Evolutionary conservation across 2,888 invertebrate genomes (phyloP).

Genomic region (Erannis defoliaria): DNA sequence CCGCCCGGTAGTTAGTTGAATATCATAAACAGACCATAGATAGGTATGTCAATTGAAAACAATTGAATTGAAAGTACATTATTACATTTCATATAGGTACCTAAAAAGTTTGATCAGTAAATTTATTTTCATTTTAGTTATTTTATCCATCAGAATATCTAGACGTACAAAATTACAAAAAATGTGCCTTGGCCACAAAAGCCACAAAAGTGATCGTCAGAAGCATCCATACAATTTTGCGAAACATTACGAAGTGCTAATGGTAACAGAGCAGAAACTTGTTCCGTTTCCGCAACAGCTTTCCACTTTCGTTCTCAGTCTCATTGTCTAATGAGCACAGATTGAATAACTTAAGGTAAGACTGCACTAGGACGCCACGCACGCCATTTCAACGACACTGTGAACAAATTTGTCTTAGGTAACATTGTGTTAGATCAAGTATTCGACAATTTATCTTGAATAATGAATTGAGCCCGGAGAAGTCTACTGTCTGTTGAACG

Average conservation of each 20-base stretch:
- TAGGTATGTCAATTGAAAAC: background rate
- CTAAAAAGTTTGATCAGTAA: background rate
- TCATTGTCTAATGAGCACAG: constrained; percentile 79
- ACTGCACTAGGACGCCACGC: constrained; percentile 1
- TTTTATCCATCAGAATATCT: background rate
- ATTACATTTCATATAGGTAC: too few relatives aligned
- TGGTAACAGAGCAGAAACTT: constrained; percentile 59
- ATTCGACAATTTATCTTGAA: background rate
- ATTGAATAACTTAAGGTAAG: constrained; percentile 73
- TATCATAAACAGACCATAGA: background rate
- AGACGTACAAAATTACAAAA: background rate
- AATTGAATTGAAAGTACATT: too few relatives aligned
- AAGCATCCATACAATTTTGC: constrained; percentile 33
- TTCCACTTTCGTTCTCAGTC: constrained; percentile 82
- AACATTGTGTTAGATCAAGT: background rate
- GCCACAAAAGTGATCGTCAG: background rate
- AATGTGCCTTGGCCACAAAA: too few relatives aligned
- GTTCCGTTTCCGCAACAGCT: constrained; percentile 78
- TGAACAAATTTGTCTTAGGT: background rate
- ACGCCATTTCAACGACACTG: background rate
- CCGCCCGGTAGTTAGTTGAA: too few relatives aligned
- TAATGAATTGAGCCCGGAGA: too few relatives aligned
- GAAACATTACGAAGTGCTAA: constrained; percentile 51
- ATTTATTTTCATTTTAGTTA: background rate
- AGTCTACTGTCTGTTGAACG: too few relatives aligned